phyloP scores from a whole-genome alignment of 2,797 vertebrate genomes.

The Eutrigla gurnardus region DNA sequence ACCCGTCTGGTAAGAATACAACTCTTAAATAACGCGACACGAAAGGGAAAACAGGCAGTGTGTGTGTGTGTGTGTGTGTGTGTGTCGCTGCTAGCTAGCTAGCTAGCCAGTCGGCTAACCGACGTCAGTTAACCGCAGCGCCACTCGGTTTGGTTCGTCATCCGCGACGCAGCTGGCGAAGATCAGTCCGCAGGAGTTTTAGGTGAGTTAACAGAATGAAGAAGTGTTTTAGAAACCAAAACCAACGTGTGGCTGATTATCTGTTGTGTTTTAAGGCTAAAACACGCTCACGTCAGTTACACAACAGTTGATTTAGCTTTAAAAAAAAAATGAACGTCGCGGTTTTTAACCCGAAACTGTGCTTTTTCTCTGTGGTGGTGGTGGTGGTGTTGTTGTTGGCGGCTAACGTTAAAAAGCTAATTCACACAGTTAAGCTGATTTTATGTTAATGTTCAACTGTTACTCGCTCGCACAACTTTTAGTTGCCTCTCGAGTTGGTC shows the following conservation, averaged over 20 bases:
- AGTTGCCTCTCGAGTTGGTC: too few relatives aligned
- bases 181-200: not conserved
- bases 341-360: too few relatives aligned
- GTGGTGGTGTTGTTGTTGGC: too few relatives aligned
- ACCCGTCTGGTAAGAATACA: constrained; percentile 16
- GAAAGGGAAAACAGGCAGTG: not conserved
- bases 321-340: too few relatives aligned
- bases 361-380: too few relatives aligned
- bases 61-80: not conserved
- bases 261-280: too few relatives aligned
- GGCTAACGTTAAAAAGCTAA: too few relatives aligned
- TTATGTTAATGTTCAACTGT: too few relatives aligned
- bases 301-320: not conserved
- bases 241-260: not conserved
- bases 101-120: constrained; percentile 33
- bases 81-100: constrained; percentile 26
- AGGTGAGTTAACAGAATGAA: not conserved
- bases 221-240: not conserved
- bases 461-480: too few relatives aligned
- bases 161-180: constrained; percentile 50
- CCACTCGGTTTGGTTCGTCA: constrained; percentile 10
- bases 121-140: constrained; percentile 16
- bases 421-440: too few relatives aligned
- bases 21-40: not conserved
- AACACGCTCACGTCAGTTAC: not conserved